Evolutionary conservation across 2,888 invertebrate species (phyloP), one percentile per base, ranked within the genome.

Genomic region (Molorchus minor): DNA sequence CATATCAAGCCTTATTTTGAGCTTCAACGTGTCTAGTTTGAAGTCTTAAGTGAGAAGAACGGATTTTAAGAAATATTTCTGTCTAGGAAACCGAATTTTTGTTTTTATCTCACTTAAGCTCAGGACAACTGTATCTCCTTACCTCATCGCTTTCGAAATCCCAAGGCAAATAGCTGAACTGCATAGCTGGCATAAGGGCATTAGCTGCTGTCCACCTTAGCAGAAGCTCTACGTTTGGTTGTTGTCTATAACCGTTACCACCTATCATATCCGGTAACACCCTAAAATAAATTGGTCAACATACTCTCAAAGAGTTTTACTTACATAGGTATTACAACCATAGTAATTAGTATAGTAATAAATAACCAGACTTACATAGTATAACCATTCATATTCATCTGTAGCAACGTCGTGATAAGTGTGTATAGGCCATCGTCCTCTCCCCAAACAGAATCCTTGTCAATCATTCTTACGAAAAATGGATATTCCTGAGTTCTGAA

Each of bases 111-210:
- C n/a, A n/a, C n/a, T n/a, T n/a, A n/a, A n/a, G n/a, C n/a, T n/a
- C n/a, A n/a, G n/a, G n/a, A n/a, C n/a, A n/a, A n/a, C n/a, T n/a
- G n/a, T n/a, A n/a, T n/a, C n/a, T n/a, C n/a, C 55, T 57, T 65
- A 75, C 75, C 21, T 69, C 43, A 3, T 64, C 89, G 74, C 86
- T 63, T 1, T 64, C 58, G 17, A 72, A 92, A 64, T 90, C 87
- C 93, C 93, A 94, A 0, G 94, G 93, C 0, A 86, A 85, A 58
- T 86, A 87, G 0, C 93, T 93, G 71, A 89, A 92, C 79, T 94
- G 93, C 80, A 94, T 84, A 0, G 86, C 82, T 0, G 93, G 93
- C 83, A 94, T 85, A 73, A 92, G 91, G 0, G 87, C 85, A 58
- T 88, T 90, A 0, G 90, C 87, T 74, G 92, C 88, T 41, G 91